Evolutionary conservation across 2,888 invertebrate species (phyloP).

Genomic region (Petrolisthes manimaculis): DNA sequence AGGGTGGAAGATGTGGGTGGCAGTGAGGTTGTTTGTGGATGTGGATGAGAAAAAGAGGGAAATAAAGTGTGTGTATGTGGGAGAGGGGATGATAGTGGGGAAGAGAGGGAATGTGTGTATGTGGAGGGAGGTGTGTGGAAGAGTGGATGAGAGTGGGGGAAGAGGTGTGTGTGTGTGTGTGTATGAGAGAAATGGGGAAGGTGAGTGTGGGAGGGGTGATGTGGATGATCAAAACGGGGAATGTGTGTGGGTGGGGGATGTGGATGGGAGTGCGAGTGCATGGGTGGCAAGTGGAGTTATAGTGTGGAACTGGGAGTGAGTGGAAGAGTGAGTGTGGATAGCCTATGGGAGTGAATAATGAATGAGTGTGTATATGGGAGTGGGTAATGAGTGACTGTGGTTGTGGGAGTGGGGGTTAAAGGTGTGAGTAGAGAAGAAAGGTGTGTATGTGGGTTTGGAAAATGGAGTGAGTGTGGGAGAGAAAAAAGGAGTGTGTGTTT

Average conservation of each 20-base stretch:
- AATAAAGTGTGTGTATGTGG: not conserved
- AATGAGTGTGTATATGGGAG: too few relatives aligned
- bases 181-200: slow-evolving; percentile 13
- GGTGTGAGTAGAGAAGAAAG: too few relatives aligned
- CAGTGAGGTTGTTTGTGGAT: not conserved
- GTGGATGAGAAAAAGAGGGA: not conserved
- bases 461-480: too few relatives aligned
- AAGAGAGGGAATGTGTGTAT: slow-evolving; percentile 13
- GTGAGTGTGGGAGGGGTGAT: slow-evolving; percentile 12
- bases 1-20: not conserved
- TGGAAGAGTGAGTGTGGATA: slow-evolving; percentile 6
- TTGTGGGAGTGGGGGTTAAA: too few relatives aligned
- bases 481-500: too few relatives aligned
- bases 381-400: too few relatives aligned
- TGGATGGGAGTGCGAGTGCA: not conserved
- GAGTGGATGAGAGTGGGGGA: not conserved
- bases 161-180: not conserved
- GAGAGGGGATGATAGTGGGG: not conserved
- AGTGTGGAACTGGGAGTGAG: not conserved
- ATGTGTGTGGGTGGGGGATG: slow-evolving; percentile 3
- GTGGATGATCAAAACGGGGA: not conserved
- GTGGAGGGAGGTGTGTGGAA: slow-evolving; percentile 23
- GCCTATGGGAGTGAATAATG: too few relatives aligned
- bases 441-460: too few relatives aligned
- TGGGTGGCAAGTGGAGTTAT: slow-evolving; percentile 8